phyloP scores from a whole-genome alignment of 2,113 vertebrate genomes.

The Bombycilla garrulus region DNA sequence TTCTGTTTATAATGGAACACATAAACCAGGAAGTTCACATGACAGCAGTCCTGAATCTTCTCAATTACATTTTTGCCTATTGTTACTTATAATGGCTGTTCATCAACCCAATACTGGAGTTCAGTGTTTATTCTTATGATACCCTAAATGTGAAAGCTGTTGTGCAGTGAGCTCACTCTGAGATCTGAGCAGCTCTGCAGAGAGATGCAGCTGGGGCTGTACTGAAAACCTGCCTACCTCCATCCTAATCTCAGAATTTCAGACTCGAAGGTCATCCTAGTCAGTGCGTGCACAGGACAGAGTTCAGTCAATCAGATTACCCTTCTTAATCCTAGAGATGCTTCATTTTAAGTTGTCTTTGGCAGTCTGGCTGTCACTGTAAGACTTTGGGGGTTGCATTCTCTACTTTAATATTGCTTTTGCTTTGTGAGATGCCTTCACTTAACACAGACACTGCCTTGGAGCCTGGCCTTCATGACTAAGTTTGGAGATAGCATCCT shows the following conservation, averaged over 20 bases:
- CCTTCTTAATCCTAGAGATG: neutral
- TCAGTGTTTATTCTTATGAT: neutral
- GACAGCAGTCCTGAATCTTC: neutral
- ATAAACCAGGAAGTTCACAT: neutral
- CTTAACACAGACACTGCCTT: slow-evolving; percentile 16
- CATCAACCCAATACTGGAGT: accelerated
- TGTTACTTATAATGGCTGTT: neutral
- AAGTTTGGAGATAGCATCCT: slow-evolving; percentile 27
- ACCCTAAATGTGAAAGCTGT: neutral
- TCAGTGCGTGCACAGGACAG: neutral
- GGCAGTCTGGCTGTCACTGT: neutral
- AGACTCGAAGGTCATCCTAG: neutral
- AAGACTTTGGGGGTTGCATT: neutral
- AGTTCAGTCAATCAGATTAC: neutral
- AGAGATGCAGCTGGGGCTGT: neutral
- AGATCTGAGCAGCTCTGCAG: neutral
- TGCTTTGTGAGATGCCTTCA: neutral
- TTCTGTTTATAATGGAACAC: neutral
- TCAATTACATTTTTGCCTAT: neutral
- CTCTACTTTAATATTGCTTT: neutral
- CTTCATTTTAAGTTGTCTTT: neutral
- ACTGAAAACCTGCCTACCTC: neutral
- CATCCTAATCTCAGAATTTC: neutral
- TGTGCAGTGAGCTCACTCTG: neutral
- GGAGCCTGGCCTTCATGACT: neutral